phyloP scores from a whole-genome alignment of 2,113 vertebrate species.

The Etheostoma spectabile region DNA sequence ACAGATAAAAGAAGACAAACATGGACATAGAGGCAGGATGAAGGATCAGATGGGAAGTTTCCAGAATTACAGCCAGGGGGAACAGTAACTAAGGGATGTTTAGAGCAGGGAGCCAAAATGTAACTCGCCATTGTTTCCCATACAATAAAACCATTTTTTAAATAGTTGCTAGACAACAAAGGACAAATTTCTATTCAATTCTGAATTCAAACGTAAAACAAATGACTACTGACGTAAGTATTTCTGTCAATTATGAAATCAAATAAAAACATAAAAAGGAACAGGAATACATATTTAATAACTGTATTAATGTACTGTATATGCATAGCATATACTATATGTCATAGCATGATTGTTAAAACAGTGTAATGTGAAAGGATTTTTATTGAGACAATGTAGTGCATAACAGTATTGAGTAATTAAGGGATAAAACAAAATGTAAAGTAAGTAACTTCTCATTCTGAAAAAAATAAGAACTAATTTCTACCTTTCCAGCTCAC shows the following conservation, averaged over 20 bases:
- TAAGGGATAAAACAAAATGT: background rate
- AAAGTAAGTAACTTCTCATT: background rate
- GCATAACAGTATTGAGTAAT: background rate
- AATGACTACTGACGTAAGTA: background rate
- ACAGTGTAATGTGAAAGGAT: background rate
- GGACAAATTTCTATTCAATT: background rate
- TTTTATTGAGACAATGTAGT: background rate
- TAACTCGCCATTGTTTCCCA: background rate
- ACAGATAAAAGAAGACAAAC: background rate
- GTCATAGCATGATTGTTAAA: background rate
- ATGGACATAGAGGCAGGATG: background rate
- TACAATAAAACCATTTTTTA: background rate
- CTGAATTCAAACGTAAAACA: background rate
- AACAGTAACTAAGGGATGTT: background rate
- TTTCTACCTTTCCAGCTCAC: background rate
- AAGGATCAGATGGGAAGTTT: background rate
- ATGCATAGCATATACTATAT: too few species aligned
- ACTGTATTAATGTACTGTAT: background rate
- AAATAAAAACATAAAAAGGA: background rate
- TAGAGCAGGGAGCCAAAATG: background rate
- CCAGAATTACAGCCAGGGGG: background rate
- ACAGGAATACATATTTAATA: background rate
- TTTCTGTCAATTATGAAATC: background rate
- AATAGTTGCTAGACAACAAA: background rate
- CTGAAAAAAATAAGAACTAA: background rate